Evolutionary conservation across 1,140 invertebrate species (phyloP).

Genomic region (Formica exsecta): DNA sequence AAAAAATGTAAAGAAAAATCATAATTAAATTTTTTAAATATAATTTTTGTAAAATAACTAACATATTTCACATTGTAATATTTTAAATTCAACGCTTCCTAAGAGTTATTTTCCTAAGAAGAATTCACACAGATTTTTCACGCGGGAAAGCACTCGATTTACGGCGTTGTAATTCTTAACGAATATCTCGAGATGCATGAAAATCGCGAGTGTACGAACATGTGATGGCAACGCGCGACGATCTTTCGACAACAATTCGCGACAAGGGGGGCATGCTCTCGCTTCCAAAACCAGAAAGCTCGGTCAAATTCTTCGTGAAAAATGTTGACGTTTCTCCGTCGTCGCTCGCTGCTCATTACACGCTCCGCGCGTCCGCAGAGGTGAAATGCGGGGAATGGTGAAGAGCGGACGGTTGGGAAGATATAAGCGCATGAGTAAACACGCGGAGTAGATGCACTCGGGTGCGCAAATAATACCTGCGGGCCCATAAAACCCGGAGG

Average conservation of each 20-base stretch:
- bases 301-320: conserved; percentile 27
- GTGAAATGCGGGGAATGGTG: conserved; percentile 6
- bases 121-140: not conserved
- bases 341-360: not conserved
- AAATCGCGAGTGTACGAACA: not conserved
- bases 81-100: not conserved
- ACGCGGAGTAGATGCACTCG: conserved; percentile 33
- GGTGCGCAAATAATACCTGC: conserved; percentile 40
- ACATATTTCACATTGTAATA: not conserved
- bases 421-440: conserved; percentile 52
- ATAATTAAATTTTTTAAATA: not conserved
- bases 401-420: not conserved
- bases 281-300: not conserved
- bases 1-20: not conserved
- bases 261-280: not conserved
- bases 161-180: conserved; percentile 28
- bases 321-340: conserved; percentile 25
- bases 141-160: not conserved
- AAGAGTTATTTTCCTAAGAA: not conserved
- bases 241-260: not conserved
- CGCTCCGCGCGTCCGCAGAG: not conserved
- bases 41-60: not conserved
- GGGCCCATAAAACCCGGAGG: conserved; percentile 41
- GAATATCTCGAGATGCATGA: not conserved
- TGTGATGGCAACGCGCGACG: not conserved